Conservation (phyloP, 2,113 vertebrate species). For the Rhadina sibilatrix region DNA sequence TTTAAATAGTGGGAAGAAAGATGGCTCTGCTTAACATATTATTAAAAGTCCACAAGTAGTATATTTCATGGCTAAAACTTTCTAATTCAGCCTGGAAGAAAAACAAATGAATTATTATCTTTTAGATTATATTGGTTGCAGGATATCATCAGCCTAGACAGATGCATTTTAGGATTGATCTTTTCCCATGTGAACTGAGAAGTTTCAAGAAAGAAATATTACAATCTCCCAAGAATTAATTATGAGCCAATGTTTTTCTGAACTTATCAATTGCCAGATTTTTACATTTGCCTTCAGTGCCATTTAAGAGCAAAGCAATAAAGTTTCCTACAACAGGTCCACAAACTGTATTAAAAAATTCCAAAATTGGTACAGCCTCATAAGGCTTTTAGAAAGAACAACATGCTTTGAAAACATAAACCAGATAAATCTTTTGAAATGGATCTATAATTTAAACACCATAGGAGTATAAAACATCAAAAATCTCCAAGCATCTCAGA, state of each 20-base stretch:
- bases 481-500: neutral
- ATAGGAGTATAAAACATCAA: neutral
- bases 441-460: neutral
- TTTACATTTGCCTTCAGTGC: neutral
- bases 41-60: neutral
- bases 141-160: neutral
- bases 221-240: neutral
- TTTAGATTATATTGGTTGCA: neutral
- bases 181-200: neutral
- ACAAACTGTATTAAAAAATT: neutral
- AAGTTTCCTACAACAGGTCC: neutral
- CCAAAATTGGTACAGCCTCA: neutral
- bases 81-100: neutral
- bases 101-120: neutral
- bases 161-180: neutral
- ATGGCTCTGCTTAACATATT: neutral
- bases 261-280: neutral
- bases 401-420: neutral
- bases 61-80: neutral
- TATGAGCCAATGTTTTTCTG: neutral
- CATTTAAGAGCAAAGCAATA: neutral
- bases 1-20: neutral
- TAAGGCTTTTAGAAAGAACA: neutral
- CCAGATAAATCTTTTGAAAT: neutral
- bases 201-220: neutral